Percentiles rank a stretch among this genome's conserved stretches.
Evolutionary conservation across 2,888 invertebrate species (phyloP).

Genomic region (Leptinotarsa peninsularis): DNA sequence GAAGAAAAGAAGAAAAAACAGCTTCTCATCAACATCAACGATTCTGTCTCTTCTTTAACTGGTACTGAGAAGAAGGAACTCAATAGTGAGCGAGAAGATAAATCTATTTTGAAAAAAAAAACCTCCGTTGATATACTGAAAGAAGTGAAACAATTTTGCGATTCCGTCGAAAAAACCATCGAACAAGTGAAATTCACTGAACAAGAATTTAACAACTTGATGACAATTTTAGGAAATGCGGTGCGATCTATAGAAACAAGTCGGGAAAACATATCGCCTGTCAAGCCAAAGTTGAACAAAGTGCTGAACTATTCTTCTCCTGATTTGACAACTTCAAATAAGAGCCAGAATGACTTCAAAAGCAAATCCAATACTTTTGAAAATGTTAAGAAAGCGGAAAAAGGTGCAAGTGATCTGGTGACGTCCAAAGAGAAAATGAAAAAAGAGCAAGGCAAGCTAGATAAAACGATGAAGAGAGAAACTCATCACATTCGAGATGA

Average conservation of each 20-base stretch:
- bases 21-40: constrained; percentile 36
- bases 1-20: constrained; percentile 31
- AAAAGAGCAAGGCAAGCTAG: neutral
- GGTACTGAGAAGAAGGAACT: neutral
- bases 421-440: neutral
- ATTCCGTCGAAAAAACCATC: neutral
- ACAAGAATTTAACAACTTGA: neutral
- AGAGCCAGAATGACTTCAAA: constrained; percentile 22
- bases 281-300: constrained; percentile 18
- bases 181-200: constrained; percentile 4
- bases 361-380: constrained; percentile 35
- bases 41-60: constrained; percentile 30
- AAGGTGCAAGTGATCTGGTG: neutral
- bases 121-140: neutral
- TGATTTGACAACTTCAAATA: constrained; percentile 26
- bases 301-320: constrained; percentile 33
- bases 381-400: constrained; percentile 13
- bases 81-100: too few relatives aligned
- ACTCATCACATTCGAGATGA: constrained; percentile 10
- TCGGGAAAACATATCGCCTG: neutral
- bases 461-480: neutral
- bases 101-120: neutral
- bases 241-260: constrained; percentile 2
- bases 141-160: constrained; percentile 11
- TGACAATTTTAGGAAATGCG: neutral